Evolutionary conservation across 1,140 invertebrate genomes (phyloP), one percentile per base, ranked within the genome.

Genomic region (Goniozus legneri): DNA sequence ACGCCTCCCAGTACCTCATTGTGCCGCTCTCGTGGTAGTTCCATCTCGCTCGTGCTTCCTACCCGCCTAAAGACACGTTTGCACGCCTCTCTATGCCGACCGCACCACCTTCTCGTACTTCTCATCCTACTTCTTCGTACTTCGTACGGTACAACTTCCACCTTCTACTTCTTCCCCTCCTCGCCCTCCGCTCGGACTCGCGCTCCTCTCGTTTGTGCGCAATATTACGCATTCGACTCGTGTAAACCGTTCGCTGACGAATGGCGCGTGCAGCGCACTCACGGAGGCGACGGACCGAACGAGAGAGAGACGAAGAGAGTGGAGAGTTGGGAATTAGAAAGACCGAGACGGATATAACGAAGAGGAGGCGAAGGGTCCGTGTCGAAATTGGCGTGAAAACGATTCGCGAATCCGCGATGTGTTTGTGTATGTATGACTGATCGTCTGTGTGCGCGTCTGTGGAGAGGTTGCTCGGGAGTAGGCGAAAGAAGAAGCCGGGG

Each of bases 1-100:
- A 71, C 65, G 64, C 65, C 69, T 67, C 42, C 62, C 49, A 62
- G 64, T 68, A 59, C 56, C 59, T 67, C 61, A 67, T 70, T 61
- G 57, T 63, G 53, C 47, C 54, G 40, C 47, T n/a, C n/a, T n/a
- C 47, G 41, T 64, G 57, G 44, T 49, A 59, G 44, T 16, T 47
- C n/a, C n/a, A n/a, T 44, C 22, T 45, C 20, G 46, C 37, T 50
- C 41, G 31, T 31, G 16, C 20, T 41, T 31, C 24, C 33, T n/a
- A n/a, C n/a, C n/a, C n/a, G n/a, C n/a, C n/a, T n/a, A n/a, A n/a
- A n/a, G n/a, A n/a, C n/a, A n/a, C n/a, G n/a, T n/a, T n/a, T n/a
- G n/a, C n/a, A n/a, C n/a, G n/a, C n/a, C n/a, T n/a, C n/a, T n/a
- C n/a, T n/a, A n/a, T n/a, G n/a, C n/a, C n/a, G n/a, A n/a, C n/a